These are phyloP conservation scores for Girardinus metallicus DNA, from an alignment of 2,797 vertebrate genomes.

Conservation along the genomic window DNA sequence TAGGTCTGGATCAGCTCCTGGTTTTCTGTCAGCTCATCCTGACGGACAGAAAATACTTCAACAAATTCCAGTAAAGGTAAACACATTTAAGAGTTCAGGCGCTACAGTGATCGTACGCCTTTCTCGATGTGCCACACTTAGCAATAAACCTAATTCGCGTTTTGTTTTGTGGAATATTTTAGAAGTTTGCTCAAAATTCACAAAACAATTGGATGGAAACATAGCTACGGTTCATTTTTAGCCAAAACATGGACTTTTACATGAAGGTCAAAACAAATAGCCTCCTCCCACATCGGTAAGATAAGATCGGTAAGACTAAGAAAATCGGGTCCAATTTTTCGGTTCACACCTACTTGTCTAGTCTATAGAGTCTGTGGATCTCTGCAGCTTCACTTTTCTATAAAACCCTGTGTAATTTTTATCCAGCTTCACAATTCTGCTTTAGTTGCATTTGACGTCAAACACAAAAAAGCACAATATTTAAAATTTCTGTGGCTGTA, in stretches of 20 bases:
- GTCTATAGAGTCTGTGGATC: background rate
- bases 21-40: constrained; percentile 97
- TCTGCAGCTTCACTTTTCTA: background rate
- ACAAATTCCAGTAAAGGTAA: background rate
- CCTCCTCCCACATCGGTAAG: background rate
- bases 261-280: background rate
- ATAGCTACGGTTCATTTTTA: background rate
- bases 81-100: background rate
- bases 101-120: background rate
- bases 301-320: too few species aligned
- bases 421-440: background rate
- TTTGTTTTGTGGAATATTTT: too few species aligned
- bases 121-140: background rate
- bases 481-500: background rate
- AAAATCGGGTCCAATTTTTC: too few species aligned
- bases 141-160: background rate
- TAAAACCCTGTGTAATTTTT: background rate
- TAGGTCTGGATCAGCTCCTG: constrained; percentile 97
- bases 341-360: background rate
- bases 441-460: background rate
- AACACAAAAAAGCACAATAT: too few species aligned
- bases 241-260: background rate
- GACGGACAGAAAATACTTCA: constrained; percentile 4
- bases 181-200: too few species aligned
- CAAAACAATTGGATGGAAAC: too few species aligned